phyloP scores from a whole-genome alignment of 2,797 vertebrate genomes.

The Tadarida brasiliensis region DNA sequence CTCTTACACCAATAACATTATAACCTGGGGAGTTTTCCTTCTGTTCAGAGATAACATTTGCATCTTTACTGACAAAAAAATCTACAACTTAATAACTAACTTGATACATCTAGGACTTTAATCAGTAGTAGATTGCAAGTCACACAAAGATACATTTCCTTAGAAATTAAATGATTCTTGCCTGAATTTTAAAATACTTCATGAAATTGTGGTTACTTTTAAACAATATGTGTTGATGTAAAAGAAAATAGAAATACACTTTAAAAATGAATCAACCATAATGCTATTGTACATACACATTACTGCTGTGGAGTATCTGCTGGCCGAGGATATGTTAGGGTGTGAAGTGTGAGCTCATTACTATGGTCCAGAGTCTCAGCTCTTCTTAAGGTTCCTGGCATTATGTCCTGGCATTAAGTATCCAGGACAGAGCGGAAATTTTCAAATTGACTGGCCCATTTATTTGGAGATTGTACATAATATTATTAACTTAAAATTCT shows the following conservation, averaged over 20 bases:
- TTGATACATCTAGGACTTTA: neutral
- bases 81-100: neutral
- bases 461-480: neutral
- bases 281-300: too few species aligned
- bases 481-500: neutral
- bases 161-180: neutral
- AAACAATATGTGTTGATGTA: neutral
- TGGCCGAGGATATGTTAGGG: neutral
- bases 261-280: neutral
- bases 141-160: neutral
- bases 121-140: neutral
- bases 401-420: too few species aligned
- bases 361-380: neutral
- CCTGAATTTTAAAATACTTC: neutral
- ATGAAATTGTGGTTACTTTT: neutral
- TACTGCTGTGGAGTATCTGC: neutral
- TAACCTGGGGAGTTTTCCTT: neutral
- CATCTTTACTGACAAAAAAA: constrained; percentile 14
- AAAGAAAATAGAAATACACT: neutral
- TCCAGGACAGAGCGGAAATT: neutral
- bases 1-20: neutral
- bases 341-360: neutral
- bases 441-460: neutral
- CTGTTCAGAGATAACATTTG: neutral
- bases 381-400: neutral